Evolutionary conservation across 2,113 vertebrate genomes (phyloP).

Genomic region (Cichladusa arquata): DNA sequence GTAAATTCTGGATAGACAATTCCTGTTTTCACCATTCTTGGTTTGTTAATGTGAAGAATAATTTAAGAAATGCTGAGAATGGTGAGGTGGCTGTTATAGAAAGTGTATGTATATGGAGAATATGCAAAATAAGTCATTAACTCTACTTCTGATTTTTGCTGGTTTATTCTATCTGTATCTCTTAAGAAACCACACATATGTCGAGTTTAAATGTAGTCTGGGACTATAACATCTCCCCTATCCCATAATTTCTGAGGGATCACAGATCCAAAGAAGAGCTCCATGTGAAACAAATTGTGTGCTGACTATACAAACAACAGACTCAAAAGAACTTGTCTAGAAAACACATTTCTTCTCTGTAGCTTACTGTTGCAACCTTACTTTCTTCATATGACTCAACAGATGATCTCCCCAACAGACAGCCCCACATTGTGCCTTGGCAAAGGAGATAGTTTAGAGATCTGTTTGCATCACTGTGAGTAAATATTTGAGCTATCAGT

Average conservation of each 20-base stretch:
- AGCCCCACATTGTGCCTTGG: not conserved
- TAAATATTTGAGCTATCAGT: constrained; percentile 16
- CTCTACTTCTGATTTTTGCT: not conserved
- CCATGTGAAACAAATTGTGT: not conserved
- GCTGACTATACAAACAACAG: not conserved
- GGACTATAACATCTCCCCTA: not conserved
- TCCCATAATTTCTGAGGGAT: not conserved
- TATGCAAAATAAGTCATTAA: not conserved
- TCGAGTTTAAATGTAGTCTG: not conserved
- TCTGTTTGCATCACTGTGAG: not conserved
- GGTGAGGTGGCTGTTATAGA: not conserved
- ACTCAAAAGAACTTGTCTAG: not conserved
- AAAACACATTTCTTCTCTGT: not conserved
- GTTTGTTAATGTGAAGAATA: not conserved
- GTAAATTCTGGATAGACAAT: not conserved
- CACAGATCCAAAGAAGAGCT: not conserved
- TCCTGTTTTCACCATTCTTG: not conserved
- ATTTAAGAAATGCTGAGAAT: not conserved
- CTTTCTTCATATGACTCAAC: not conserved
- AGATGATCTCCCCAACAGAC: not conserved
- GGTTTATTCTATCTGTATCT: not conserved
- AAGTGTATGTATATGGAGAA: not conserved
- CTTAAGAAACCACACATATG: not conserved
- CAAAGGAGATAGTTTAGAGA: not conserved
- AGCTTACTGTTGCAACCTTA: not conserved